Percentiles rank a stretch among this genome's conserved stretches.
These are phyloP conservation scores for Triplophysa rosa DNA, from an alignment of 2,113 vertebrate genomes.

Conservation along the genomic window DNA sequence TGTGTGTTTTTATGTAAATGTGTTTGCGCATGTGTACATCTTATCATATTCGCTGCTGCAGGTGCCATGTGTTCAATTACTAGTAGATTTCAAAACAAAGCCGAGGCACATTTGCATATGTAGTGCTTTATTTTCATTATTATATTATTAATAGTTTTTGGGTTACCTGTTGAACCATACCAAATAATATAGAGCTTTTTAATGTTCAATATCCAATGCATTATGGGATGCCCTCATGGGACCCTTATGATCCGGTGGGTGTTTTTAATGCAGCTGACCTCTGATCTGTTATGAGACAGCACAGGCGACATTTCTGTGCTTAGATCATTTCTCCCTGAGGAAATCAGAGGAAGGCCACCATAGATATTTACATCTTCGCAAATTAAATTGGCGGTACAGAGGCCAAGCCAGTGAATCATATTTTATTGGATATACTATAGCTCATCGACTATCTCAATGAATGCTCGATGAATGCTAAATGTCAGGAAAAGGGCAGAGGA, in stretches of 20 bases:
- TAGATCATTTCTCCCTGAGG: slow-evolving; percentile 59
- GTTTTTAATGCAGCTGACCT: slow-evolving; percentile 53
- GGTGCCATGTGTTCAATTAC: not conserved
- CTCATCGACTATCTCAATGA: slow-evolving; percentile 1
- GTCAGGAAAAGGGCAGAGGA: slow-evolving; percentile 55
- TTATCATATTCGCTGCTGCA: not conserved
- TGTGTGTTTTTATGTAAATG: not conserved
- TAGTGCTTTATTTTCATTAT: not conserved
- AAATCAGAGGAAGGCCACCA: slow-evolving; percentile 66
- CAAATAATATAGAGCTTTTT: not conserved
- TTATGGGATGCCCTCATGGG: not conserved
- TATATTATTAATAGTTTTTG: not conserved
- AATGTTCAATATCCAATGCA: not conserved
- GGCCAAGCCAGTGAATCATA: slow-evolving; percentile 65
- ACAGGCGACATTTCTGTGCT: slow-evolving; percentile 43
- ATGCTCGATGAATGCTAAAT: slow-evolving; percentile 59
- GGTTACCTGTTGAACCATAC: not conserved
- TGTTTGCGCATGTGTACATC: not conserved
- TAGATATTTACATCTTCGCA: slow-evolving; percentile 69
- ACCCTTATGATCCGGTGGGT: not conserved
- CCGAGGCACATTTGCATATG: not conserved
- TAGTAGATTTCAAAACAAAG: not conserved
- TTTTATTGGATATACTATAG: slow-evolving; percentile 69
- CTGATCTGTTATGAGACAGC: slow-evolving; percentile 62
- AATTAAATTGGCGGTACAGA: slow-evolving; percentile 63